Percentiles rank a stretch among this genome's conserved stretches.
These are phyloP conservation scores for Drosophila willistoni DNA, from an alignment of 1,140 invertebrate species.

Conservation along the genomic window DNA sequence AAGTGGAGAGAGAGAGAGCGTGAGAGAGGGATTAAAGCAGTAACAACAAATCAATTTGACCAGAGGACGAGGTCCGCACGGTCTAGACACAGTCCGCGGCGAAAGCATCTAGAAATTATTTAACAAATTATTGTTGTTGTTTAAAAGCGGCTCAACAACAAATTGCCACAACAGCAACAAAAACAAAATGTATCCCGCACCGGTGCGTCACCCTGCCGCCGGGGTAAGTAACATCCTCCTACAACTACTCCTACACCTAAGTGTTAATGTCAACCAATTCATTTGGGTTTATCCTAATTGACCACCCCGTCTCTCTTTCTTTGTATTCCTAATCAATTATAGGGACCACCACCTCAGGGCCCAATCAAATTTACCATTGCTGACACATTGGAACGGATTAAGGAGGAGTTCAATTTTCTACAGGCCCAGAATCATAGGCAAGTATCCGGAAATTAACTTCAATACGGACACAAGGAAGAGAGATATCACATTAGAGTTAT, in stretches of 20 bases:
- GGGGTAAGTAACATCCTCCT: slow-evolving; percentile 69
- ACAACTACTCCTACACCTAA: slow-evolving; percentile 21
- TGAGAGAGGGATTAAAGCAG: slow-evolving; percentile 6
- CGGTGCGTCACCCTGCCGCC: slow-evolving; percentile 82
- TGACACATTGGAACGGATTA: slow-evolving; percentile 98
- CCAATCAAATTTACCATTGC: slow-evolving; percentile 98
- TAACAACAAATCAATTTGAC: slow-evolving; percentile 42
- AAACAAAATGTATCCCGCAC: slow-evolving; percentile 81
- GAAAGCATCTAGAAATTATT: slow-evolving; percentile 21
- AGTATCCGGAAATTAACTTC: slow-evolving; percentile 84
- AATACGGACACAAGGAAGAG: not conserved
- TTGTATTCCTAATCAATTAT: slow-evolving; percentile 40
- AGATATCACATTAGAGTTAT: not conserved
- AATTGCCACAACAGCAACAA: slow-evolving; percentile 49
- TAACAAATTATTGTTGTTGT: slow-evolving; percentile 33
- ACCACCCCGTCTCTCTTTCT: slow-evolving; percentile 15
- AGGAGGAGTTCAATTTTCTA: slow-evolving; percentile 99
- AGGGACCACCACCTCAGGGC: slow-evolving; percentile 95
- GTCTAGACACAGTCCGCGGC: slow-evolving; percentile 21
- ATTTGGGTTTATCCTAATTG: slow-evolving; percentile 55
- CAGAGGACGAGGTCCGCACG: slow-evolving; percentile 39
- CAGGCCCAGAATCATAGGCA: slow-evolving; percentile 99
- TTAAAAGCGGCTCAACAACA: slow-evolving; percentile 40
- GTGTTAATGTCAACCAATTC: slow-evolving; percentile 13
- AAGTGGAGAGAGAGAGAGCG: slow-evolving; percentile 19